Evolutionary conservation across 1,140 invertebrate species (phyloP), one percentile per base, ranked within the genome.

Genomic region (Lucilia sericata): DNA sequence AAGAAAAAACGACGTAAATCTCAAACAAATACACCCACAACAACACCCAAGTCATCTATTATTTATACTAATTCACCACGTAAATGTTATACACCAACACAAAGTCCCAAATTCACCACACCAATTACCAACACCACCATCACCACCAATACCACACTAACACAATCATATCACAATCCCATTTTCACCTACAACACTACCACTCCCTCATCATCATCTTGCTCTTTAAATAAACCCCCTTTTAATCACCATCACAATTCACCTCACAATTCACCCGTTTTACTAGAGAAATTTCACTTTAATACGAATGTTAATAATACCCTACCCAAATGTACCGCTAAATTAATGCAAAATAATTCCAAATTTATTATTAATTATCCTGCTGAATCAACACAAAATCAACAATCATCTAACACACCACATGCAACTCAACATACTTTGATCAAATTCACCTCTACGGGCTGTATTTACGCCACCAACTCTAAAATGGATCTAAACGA

Each of bases 341-440:
- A 74, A 74, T 34, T 74, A 83, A 74, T 83, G 9, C 42, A 55
- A 80, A 80, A 83, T 74, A 82, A 76, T 81, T 75, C 75, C 17
- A 87, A 87, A 88, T 87, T 90, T 88, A 90, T 90, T 88, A 88
- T 89, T 88, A 87, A 88, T 87, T 89, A 90, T 90, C 87, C 90
- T 90, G 87, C 88, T 88, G 88, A 88, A 88, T 86, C 60, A 17
- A 21, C 65, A 70, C 13, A 19, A 70, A 21, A 25, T 25, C 76
- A 49, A 13, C n/a, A 49, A 12, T 14, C 47, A 78, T 55, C 49
- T 42, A 60, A 49, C 55, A 89, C 88, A 89, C 86, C 88, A 88
- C 88, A 86, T 86, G 86, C 86, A 85, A 85, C 87, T 84, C 85
- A 85, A 84, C 85, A 83, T 76, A 30, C 25, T 65, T 83, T 82